Conservation (phyloP, 2,797 vertebrate genomes). For the Lepus townsendii region DNA sequence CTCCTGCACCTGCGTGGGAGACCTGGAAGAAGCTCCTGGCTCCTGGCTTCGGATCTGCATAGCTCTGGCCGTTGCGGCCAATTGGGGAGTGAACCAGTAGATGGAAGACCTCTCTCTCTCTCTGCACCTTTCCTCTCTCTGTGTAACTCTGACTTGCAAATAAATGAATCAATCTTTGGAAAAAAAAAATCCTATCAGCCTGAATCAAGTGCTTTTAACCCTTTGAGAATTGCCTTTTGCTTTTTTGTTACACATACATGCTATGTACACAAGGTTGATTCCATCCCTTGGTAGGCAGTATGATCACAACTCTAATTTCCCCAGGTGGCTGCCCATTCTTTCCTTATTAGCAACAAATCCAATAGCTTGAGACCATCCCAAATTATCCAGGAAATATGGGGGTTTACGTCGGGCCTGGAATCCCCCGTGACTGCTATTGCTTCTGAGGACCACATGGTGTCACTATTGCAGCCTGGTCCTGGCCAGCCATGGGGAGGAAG, state of each 20-base stretch:
- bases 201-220: not conserved
- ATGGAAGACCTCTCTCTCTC: too few relatives aligned
- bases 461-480: conserved; percentile 3
- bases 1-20: too few relatives aligned
- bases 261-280: not conserved
- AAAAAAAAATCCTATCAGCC: not conserved
- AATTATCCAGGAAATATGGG: not conserved
- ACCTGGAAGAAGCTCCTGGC: too few relatives aligned
- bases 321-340: not conserved
- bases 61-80: too few relatives aligned
- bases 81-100: too few relatives aligned
- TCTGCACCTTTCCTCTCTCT: too few relatives aligned
- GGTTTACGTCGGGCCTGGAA: rapidly evolving
- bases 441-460: conserved; percentile 43
- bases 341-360: not conserved
- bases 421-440: not conserved
- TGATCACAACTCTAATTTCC: not conserved
- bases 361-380: not conserved
- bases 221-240: not conserved
- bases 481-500: rapidly evolving
- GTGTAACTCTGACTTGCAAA: too few relatives aligned
- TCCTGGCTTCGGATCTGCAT: too few relatives aligned
- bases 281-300: not conserved
- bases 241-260: not conserved
- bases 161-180: too few relatives aligned